Evolutionary conservation across 2,888 invertebrate species (phyloP), one percentile per base, ranked within the genome.

Genomic region (Cryptosula pallasiana): DNA sequence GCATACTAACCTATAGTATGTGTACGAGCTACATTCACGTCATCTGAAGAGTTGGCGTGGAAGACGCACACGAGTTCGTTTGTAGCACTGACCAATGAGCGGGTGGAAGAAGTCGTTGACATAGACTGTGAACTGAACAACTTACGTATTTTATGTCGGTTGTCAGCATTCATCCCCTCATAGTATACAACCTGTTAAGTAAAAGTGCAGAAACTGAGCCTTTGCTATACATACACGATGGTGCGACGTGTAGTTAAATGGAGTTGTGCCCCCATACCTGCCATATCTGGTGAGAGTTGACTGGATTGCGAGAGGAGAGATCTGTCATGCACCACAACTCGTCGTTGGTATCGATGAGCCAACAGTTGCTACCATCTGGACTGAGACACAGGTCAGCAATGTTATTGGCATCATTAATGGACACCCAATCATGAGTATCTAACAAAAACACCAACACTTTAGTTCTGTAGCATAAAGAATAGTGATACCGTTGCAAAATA

Each of bases 361-460:
- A 63, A 32, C 63, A 63, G 5, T 9, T 27, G 32, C 32, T 25
- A 32, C 63, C 63, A 27, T 63, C 63, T 63, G 32, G 25, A 34
- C 32, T 32, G 2, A 32, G 13, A n/a, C 63, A 25, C 3, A 63
- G 2, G 63, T 63, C 63, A 27, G 29, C 20, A 13, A 63, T 63
- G 63, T 63, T 63, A n/a, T 63, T 63, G 13, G 63, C 63, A 9
- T 63, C 63, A 63, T 27, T 27, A 34, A 63, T 63, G 27, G 9
- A 32, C 32, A 25, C 25, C 63, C 63, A 63, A 5, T 63, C 27
- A 57, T 9, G 20, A 5, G 20, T 45, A 45, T 20, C 45, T 45
- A 45, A 45, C 5, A 45, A 45, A 13, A 45, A 45, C 20, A n/a
- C n/a, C n/a, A n/a, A n/a, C n/a, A n/a, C n/a, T n/a, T n/a, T n/a